phyloP scores from a whole-genome alignment of 1,140 invertebrate genomes.

The Stegodyphus mimosarum region DNA sequence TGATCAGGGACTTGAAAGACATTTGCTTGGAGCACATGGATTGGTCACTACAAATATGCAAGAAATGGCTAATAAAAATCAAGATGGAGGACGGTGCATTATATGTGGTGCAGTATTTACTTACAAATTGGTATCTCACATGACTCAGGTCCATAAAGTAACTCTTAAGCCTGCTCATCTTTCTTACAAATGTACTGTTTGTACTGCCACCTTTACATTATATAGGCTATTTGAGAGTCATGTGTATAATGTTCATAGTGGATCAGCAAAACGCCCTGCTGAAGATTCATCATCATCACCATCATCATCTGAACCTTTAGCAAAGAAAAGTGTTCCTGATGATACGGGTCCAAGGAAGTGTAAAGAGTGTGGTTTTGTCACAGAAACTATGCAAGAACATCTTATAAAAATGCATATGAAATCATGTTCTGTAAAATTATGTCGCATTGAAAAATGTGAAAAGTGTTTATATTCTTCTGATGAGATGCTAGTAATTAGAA shows the following conservation, averaged over 20 bases:
- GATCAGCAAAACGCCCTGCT: constrained; percentile 74
- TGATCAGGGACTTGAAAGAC: constrained; percentile 89
- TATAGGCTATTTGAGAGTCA: constrained; percentile 95
- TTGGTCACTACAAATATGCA: constrained; percentile 96
- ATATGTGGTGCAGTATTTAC: constrained; percentile 93
- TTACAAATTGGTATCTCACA: constrained; percentile 91
- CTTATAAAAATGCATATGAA: constrained; percentile 61
- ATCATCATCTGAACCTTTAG: constrained; percentile 9
- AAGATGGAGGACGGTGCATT: constrained; percentile 92
- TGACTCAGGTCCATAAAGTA: constrained; percentile 89
- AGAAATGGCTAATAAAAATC: constrained; percentile 92
- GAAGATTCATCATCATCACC: constrained; percentile 68
- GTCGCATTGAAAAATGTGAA: constrained; percentile 63
- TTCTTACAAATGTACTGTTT: constrained; percentile 94
- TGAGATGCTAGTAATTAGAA: constrained; percentile 62
- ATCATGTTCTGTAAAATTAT: constrained; percentile 60
- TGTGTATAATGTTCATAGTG: constrained; percentile 89
- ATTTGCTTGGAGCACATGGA: constrained; percentile 91
- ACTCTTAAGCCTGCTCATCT: constrained; percentile 90
- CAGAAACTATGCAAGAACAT: constrained; percentile 57
- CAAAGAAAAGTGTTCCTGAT: constrained; percentile 12
- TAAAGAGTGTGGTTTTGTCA: constrained; percentile 53
- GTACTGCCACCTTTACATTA: constrained; percentile 93
- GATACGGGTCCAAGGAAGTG: constrained; percentile 26
- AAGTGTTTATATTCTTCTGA: constrained; percentile 63